Conservation (phyloP, 2,888 invertebrate genomes). For the Chrysodeixis includens region DNA sequence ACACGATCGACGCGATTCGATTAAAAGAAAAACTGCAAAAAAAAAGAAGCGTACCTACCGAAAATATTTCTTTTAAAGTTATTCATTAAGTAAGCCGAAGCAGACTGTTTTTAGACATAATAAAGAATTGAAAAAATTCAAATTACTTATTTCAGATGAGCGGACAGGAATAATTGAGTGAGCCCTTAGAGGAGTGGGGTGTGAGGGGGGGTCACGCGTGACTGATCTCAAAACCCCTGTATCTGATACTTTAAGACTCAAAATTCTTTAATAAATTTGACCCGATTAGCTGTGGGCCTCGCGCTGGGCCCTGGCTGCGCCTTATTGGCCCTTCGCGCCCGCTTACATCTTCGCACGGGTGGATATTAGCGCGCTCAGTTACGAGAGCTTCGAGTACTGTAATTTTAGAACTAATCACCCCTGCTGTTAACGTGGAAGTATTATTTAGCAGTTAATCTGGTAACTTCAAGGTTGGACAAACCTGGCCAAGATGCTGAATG, state of each 20-base stretch:
- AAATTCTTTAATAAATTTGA: conserved; percentile 37
- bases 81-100: conserved; percentile 33
- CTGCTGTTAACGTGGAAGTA: background rate
- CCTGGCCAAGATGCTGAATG: background rate
- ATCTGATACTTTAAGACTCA: conserved; percentile 34
- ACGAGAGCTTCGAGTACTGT: background rate
- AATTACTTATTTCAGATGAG: conserved; percentile 72
- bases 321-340: background rate
- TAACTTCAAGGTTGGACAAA: background rate
- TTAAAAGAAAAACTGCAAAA: conserved; percentile 19
- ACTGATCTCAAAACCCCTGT: conserved; percentile 34
- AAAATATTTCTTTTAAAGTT: conserved; percentile 19
- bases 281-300: conserved; percentile 32
- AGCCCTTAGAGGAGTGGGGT: conserved; percentile 50
- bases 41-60: no score
- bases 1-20: conserved; percentile 8
- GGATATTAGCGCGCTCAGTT: background rate
- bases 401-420: background rate
- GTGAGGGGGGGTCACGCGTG: conserved; percentile 36
- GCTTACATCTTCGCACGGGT: background rate
- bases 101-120: conserved; percentile 50
- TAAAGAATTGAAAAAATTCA: conserved; percentile 61
- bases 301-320: background rate
- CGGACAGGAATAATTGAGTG: conserved; percentile 76
- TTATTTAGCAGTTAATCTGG: background rate